Percentiles rank a stretch among this genome's conserved stretches.
phyloP scores from a whole-genome alignment of 2,888 invertebrate genomes.

The Cabera pusaria region DNA sequence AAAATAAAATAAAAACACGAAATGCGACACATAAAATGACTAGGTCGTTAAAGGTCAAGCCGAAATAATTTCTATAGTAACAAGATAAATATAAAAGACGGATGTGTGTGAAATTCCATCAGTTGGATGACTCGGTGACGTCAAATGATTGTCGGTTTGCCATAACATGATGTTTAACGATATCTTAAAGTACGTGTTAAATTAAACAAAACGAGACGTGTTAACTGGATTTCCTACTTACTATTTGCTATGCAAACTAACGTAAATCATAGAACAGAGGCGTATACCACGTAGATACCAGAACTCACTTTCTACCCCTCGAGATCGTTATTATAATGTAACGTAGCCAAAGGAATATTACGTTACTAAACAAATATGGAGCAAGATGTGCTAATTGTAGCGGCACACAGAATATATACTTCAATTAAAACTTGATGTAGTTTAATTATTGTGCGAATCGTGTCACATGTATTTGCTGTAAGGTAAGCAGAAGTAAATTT shows the following conservation, averaged over 20 bases:
- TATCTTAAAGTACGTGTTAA: conserved; percentile 2
- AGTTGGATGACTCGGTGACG: background rate
- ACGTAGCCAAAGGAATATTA: conserved; percentile 16
- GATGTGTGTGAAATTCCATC: conserved; percentile 4
- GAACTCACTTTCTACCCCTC: conserved; percentile 40
- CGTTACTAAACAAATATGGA: conserved; percentile 22
- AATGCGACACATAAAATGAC: no score
- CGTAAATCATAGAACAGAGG: conserved; percentile 1
- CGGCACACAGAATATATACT: conserved; percentile 15
- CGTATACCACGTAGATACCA: conserved; percentile 23
- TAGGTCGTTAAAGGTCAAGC: no score
- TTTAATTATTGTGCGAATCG: no score
- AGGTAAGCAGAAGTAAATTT: no score
- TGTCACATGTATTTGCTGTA: no score
- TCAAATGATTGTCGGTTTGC: conserved; percentile 1
- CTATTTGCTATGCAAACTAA: conserved; percentile 7
- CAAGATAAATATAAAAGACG: no score
- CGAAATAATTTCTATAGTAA: no score
- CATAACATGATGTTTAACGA: conserved; percentile 3
- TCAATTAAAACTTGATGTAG: no score
- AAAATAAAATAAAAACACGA: no score
- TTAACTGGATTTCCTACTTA: conserved; percentile 15
- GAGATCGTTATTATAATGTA: conserved; percentile 25
- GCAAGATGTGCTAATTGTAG: conserved; percentile 20
- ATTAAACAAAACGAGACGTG: conserved; percentile 5